phyloP scores from a whole-genome alignment of 1,140 invertebrate species.

The Bombus pyrosoma region DNA sequence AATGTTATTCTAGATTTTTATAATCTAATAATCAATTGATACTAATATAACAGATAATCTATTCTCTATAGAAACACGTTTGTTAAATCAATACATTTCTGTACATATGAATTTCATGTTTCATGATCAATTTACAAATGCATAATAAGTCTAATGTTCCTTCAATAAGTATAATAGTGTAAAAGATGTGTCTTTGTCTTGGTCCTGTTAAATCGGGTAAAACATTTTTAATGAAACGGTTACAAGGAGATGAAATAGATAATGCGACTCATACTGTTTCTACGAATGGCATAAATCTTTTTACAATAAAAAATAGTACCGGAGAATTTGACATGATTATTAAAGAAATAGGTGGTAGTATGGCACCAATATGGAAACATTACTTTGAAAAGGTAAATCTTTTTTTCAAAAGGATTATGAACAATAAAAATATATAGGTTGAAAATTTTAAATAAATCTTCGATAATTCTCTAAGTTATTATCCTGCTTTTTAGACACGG shows the following conservation, averaged over 20 bases:
- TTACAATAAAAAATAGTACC: slow-evolving; percentile 84
- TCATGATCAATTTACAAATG: neutral
- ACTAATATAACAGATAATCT: slow-evolving; percentile 9
- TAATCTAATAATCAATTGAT: slow-evolving; percentile 24
- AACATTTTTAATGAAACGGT: slow-evolving; percentile 89
- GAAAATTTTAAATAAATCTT: neutral
- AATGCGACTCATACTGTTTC: slow-evolving; percentile 88
- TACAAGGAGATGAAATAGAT: slow-evolving; percentile 88
- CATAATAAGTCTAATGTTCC: neutral
- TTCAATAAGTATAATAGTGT: neutral
- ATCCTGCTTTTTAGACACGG: slow-evolving; percentile 56
- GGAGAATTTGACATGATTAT: slow-evolving; percentile 78
- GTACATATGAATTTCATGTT: neutral
- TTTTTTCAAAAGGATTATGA: neutral
- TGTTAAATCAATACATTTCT: slow-evolving; percentile 38
- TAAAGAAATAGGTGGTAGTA: slow-evolving; percentile 89
- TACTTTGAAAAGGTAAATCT: slow-evolving; percentile 85
- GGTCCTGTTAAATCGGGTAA: slow-evolving; percentile 91
- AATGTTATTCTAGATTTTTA: neutral
- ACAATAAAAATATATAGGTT: slow-evolving; percentile 1
- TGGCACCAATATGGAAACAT: slow-evolving; percentile 90
- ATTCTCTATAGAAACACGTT: slow-evolving; percentile 8
- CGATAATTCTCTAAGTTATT: neutral
- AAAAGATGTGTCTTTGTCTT: slow-evolving; percentile 86
- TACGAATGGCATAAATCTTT: slow-evolving; percentile 90